Conservation (phyloP, 1,140 invertebrate genomes). For the Drosophila ambigua region DNA sequence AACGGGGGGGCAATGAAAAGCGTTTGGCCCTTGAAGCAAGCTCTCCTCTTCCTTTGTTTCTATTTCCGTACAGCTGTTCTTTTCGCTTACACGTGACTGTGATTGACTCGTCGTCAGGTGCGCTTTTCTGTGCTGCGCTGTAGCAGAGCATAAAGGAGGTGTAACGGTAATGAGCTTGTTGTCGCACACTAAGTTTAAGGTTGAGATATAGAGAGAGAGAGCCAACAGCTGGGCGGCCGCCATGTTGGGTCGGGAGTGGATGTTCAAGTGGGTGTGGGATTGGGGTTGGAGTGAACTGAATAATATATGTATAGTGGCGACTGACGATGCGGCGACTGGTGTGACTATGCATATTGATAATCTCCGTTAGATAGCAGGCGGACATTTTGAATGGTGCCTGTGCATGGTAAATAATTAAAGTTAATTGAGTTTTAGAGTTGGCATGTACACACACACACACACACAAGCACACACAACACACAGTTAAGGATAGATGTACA, state of each 20-base stretch:
- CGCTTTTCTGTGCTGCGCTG: not conserved
- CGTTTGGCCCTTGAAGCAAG: too few relatives aligned
- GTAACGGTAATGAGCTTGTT: conserved; percentile 34
- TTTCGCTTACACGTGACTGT: conserved; percentile 50
- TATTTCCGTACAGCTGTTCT: conserved; percentile 33
- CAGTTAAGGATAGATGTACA: too few relatives aligned
- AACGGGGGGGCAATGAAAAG: too few relatives aligned
- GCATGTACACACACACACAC: too few relatives aligned
- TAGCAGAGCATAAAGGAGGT: conserved; percentile 14
- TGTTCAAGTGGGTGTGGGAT: not conserved
- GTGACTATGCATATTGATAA: conserved; percentile 45
- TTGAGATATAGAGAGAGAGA: conserved; percentile 14
- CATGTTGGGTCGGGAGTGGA: conserved; percentile 12
- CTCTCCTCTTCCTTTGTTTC: too few relatives aligned
- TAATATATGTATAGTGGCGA: conserved; percentile 39
- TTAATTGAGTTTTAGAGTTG: conserved; percentile 27
- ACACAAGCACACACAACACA: too few relatives aligned
- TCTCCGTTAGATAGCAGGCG: conserved; percentile 35
- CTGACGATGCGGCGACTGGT: conserved; percentile 1
- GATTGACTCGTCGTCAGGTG: conserved; percentile 47
- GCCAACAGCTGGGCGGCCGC: conserved; percentile 27
- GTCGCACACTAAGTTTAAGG: conserved; percentile 38
- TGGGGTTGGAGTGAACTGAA: not conserved
- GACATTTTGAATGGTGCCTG: conserved; percentile 36
- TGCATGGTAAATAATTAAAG: conserved; percentile 14